Base-by-base conservation (phyloP, 2,888 invertebrate species). In the Lypha dubia region DNA sequence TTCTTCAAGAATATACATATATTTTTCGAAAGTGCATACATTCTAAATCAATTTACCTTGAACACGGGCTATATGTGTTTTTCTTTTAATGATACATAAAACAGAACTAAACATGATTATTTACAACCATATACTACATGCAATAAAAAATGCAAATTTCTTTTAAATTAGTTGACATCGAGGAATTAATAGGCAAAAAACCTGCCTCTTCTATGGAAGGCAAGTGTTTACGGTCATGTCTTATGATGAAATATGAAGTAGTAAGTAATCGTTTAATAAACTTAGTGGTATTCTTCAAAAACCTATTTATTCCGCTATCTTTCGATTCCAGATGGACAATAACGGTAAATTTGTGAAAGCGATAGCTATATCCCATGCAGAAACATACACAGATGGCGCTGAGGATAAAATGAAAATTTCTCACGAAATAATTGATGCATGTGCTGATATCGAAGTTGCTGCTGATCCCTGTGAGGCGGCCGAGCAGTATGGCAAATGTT, bases 401-500 rank as follows among this genome's bases (percentile, higher is more conserved):
- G 87, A 87, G 0, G 87, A 75, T 6, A 89, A 88, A 81, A 73
- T 90, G 44, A 86, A 88, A 46, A 0, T 87, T 0, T 88, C 88
- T 15, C 41, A 82, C 1, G 88, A 89, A 73, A 88, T 91, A 9
- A 84, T 87, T 0, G 88, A 88, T 20, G 68, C 51, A 4, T 90
- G 90, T 67, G 80, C 74, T 1, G 83, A 56, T 0, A 84, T 88
- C 32, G 15, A 49, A 3, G 89, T 90, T 15, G 81, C 88, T 0
- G 86, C 79, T 20, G 89, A 90, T 76, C 88, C 88, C 22, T 90
- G 90, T 67, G 91, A 91, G 53, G 90, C 91, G 1, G 90, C 91
- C 28, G 90, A 88, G 44, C 63, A 73, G 1, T 91, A 90, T 60
- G 77, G 88, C 15, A 60, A 67, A 32, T 91, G 90, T 70, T 88